Evolutionary conservation across 2,797 vertebrate genomes (phyloP).

Genomic region (Thaleichthys pacificus): DNA sequence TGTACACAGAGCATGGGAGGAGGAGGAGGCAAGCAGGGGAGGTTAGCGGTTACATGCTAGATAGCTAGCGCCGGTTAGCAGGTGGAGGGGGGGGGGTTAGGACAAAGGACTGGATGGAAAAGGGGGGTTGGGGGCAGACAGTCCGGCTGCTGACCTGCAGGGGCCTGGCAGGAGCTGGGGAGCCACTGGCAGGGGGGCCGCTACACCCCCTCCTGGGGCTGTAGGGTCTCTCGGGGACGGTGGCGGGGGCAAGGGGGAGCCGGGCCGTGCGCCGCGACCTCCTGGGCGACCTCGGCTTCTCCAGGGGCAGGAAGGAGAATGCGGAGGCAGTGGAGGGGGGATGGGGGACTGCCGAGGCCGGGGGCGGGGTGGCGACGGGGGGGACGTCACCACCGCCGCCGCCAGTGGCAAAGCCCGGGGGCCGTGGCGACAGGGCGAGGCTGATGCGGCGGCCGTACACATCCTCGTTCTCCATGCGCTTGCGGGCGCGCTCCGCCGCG

Average conservation of each 20-base stretch:
- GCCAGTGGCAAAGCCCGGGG: constrained; percentile 68
- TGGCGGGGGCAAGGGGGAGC: constrained; percentile 54
- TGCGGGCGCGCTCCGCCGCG: constrained; percentile 89
- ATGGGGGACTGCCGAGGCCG: constrained; percentile 42
- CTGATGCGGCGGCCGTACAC: constrained; percentile 92
- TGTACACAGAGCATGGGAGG: constrained; percentile 32
- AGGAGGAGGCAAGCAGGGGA: constrained; percentile 38
- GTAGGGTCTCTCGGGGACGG: constrained; percentile 79
- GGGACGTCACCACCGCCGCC: constrained; percentile 85
- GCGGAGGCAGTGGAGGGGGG: constrained; percentile 39
- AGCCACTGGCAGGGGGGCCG: constrained; percentile 73
- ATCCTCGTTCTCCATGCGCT: constrained; percentile 98
- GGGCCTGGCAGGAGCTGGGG: constrained; percentile 73
- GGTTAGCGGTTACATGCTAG: constrained; percentile 50
- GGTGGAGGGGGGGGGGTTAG: constrained; percentile 26
- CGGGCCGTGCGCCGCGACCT: constrained; percentile 79
- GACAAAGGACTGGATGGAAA: constrained; percentile 40
- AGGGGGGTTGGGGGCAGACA: constrained; percentile 73
- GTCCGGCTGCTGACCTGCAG: constrained; percentile 86
- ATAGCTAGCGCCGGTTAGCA: no score
- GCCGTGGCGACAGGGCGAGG: constrained; percentile 86
- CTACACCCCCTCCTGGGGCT: constrained; percentile 83
- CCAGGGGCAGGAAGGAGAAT: constrained; percentile 73
- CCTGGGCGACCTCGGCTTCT: constrained; percentile 90
- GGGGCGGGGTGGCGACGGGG: constrained; percentile 84